Base-by-base conservation (phyloP, 2,888 invertebrate species). In the Philaethria dido region DNA sequence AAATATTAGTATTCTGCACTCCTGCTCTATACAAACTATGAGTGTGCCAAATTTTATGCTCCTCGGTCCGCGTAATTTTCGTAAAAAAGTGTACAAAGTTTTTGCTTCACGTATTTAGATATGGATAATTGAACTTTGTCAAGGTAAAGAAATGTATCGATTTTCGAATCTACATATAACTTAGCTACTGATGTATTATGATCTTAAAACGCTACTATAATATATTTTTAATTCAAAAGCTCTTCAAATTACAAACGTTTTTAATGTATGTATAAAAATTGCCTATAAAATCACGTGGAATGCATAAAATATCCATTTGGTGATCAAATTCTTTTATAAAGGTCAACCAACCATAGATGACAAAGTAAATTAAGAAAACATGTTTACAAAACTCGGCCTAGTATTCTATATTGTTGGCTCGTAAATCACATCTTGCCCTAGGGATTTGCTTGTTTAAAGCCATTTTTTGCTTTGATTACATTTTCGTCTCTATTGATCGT, bases 341-440 rank as follows among this genome's bases (percentile, higher is more conserved):
- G 52, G 52, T 52, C 52, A 39, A 39, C 39, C 11, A 39, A 13
- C 39, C 39, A 52, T 29, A 29, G 52, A 52, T 52, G 52, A 16
- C 52, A 9, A 2, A 16, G 29, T 52, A 52, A 52, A 52, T 52
- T 52, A 29, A 29, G 29, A 52, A 52, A 52, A 52, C 52, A 29
- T 33, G 52, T 52, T 52, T 16, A 29, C 29, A 8, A 29, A 52
- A 16, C 16, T 52, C 29, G 29, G 29, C 29, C 52, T 29, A 52
- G 52, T 52, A 52, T 29, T 52, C 4, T 52, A 16, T 52, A 29
- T 52, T 52, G 29, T 50, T 29, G 9, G 25, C 13, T 8, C 29
- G 8, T 25, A 1, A 50, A 29, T 25, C 48, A n/a, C 0, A 8
- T 25, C n/a, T 9, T 6, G 9, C 14, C 16, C 16, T 9, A 16